Conservation (phyloP, 2,113 vertebrate genomes). For the Penelope pileata region DNA sequence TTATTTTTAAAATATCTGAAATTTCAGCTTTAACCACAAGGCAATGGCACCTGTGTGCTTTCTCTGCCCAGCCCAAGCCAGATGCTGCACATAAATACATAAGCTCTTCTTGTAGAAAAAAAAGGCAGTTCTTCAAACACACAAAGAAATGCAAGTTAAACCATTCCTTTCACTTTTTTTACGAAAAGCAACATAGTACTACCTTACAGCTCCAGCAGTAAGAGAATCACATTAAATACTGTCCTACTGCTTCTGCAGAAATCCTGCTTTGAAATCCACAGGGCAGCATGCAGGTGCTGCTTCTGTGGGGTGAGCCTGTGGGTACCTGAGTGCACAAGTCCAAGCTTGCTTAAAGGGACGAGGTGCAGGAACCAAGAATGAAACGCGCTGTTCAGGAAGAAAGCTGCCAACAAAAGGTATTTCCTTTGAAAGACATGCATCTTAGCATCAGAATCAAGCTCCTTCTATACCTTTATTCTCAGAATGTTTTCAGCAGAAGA, state of each 20-base stretch:
- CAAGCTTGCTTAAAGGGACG: background rate
- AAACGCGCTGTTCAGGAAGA: background rate
- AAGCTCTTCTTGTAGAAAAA: background rate
- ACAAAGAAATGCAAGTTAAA: background rate
- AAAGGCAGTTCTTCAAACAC: background rate
- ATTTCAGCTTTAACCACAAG: background rate
- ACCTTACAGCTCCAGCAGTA: background rate
- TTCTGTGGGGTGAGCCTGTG: fast-evolving
- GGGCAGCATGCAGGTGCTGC: background rate
- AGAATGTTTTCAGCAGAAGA: background rate
- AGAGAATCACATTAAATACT: background rate
- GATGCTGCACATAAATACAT: background rate
- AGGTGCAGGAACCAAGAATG: background rate
- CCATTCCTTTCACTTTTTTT: background rate
- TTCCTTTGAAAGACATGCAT: background rate
- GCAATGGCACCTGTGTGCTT: background rate
- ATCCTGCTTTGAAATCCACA: background rate
- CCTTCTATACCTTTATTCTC: background rate
- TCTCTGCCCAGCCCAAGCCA: background rate
- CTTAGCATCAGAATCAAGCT: background rate
- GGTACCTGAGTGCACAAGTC: background rate
- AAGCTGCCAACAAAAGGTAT: background rate
- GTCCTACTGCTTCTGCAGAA: background rate
- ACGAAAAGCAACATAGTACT: background rate
- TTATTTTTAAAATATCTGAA: background rate